phyloP scores from a whole-genome alignment of 2,113 vertebrate genomes.

The Limnothrissa miodon region DNA sequence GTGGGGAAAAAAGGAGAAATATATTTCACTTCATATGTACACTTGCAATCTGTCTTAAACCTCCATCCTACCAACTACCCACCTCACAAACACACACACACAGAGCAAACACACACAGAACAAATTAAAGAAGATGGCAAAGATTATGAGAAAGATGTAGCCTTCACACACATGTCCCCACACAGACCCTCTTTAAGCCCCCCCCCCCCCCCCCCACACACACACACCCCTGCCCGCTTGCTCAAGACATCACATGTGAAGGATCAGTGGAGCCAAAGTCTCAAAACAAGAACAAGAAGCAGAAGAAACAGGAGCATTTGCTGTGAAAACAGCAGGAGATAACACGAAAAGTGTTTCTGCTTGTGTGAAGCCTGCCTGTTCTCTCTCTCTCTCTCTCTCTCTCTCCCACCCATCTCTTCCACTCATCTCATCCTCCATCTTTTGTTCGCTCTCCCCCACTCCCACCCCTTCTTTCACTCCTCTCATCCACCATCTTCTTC shows the following conservation, averaged over 20 bases:
- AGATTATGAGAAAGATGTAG: too few species aligned
- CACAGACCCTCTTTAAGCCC: neutral
- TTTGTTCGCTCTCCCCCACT: too few species aligned
- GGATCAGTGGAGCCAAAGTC: neutral
- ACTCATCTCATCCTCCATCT: too few species aligned
- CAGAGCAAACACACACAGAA: neutral
- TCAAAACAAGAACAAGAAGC: neutral
- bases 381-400: neutral
- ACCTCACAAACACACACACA: neutral
- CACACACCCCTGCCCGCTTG: too few species aligned
- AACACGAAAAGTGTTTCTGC: neutral
- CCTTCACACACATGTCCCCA: neutral
- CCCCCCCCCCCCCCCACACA: too few species aligned
- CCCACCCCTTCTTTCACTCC: too few species aligned
- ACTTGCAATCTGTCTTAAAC: too few species aligned
- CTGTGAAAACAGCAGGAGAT: neutral
- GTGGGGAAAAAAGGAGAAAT: neutral
- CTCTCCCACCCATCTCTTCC: too few species aligned
- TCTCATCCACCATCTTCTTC: neutral
- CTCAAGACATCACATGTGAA: neutral
- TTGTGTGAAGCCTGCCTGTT: neutral
- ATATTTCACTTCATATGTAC: neutral
- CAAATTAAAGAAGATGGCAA: neutral
- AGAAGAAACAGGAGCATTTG: neutral
- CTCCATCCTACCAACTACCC: too few species aligned